Evolutionary conservation across 2,888 invertebrate species (phyloP).

Genomic region (Philopedon plagiatum): DNA sequence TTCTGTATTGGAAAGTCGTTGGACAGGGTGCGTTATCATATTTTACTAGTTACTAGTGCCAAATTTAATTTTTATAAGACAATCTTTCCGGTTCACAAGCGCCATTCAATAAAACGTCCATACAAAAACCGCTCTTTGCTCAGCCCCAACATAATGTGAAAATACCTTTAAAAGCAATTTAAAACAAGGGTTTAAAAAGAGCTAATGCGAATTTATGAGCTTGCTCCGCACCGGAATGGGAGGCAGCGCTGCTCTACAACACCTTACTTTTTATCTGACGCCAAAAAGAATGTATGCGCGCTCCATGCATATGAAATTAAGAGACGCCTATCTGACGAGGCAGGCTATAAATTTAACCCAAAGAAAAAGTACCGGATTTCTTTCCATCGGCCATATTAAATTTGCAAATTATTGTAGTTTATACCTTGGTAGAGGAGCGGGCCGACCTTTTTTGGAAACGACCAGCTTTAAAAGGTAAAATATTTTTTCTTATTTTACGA

Average conservation of each 20-base stretch:
- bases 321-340: slow-evolving; percentile 41
- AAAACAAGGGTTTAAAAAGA: slow-evolving; percentile 17
- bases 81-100: no score
- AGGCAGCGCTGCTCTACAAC: slow-evolving; percentile 7
- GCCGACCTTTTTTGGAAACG: slow-evolving; percentile 22
- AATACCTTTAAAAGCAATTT: slow-evolving; percentile 2
- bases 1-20: no score
- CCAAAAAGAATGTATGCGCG: slow-evolving; percentile 29
- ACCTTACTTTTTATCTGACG: slow-evolving; percentile 37
- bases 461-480: slow-evolving; percentile 24
- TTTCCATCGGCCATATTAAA: slow-evolving; percentile 38
- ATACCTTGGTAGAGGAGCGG: slow-evolving; percentile 26
- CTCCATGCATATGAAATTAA: slow-evolving; percentile 44
- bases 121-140: not conserved
- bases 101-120: not conserved
- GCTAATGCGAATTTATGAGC: slow-evolving; percentile 23
- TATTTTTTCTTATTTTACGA: slow-evolving; percentile 24
- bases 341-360: slow-evolving; percentile 33
- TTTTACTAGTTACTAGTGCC: no score
- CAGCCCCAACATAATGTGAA: not conserved
- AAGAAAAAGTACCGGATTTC: slow-evolving; percentile 33
- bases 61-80: no score
- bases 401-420: slow-evolving; percentile 43
- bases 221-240: slow-evolving; percentile 11
- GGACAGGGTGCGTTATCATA: no score